phyloP scores from a whole-genome alignment of 2,888 invertebrate genomes.

The Amiota minor region DNA sequence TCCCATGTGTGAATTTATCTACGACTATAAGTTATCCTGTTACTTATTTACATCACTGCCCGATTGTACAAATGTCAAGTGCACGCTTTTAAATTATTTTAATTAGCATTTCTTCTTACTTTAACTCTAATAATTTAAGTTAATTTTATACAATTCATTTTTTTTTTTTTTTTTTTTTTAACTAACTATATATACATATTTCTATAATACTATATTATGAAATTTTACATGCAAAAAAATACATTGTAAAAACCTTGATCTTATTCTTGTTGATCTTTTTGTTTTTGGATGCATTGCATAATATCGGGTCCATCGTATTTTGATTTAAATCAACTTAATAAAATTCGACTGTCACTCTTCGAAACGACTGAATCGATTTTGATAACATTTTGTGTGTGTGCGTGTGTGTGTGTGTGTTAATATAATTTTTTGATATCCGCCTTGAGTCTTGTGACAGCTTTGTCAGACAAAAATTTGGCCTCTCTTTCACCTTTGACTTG shows the following conservation, averaged over 20 bases:
- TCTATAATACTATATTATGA: slow-evolving; percentile 38
- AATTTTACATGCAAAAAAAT: background rate
- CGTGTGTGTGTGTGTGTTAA: too few species aligned
- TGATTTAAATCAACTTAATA: too few species aligned
- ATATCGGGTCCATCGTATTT: too few species aligned
- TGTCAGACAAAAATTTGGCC: too few species aligned
- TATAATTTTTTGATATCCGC: too few species aligned
- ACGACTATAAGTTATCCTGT: slow-evolving; percentile 72
- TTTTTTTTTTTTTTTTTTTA: background rate
- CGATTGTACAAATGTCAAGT: slow-evolving; percentile 70
- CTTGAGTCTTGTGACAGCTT: too few species aligned
- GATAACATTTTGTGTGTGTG: too few species aligned
- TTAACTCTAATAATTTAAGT: slow-evolving; percentile 8
- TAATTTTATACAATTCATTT: background rate
- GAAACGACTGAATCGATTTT: too few species aligned
- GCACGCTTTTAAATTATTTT: slow-evolving; percentile 70
- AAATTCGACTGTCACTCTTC: too few species aligned
- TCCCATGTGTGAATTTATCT: slow-evolving; percentile 71
- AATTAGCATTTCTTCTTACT: slow-evolving; percentile 34
- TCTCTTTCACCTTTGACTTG: too few species aligned
- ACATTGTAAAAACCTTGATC: background rate
- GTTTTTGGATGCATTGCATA: too few species aligned
- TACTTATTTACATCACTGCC: slow-evolving; percentile 73
- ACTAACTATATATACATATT: slow-evolving; percentile 24
- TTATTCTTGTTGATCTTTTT: background rate